These are phyloP conservation scores for Cebus imitator DNA, from an alignment of 2,113 vertebrate species.

Conservation along the genomic window DNA sequence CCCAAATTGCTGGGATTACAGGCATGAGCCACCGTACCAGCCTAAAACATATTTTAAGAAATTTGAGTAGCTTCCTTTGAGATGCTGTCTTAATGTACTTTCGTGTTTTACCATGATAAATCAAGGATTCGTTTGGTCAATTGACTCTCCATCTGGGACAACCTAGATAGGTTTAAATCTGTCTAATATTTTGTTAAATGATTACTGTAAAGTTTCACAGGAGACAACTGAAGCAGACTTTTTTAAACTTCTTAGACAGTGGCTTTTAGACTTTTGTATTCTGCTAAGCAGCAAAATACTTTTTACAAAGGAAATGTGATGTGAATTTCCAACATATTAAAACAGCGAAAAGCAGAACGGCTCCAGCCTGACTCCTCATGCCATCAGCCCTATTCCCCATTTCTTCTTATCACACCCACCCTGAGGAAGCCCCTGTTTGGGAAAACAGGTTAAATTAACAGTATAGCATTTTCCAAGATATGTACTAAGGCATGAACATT, in stretches of 20 bases:
- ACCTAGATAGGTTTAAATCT: not conserved
- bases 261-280: not conserved
- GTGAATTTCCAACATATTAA: not conserved
- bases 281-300: not conserved
- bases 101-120: not conserved
- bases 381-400: not conserved
- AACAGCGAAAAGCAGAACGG: not conserved
- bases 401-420: not conserved
- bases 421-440: not conserved
- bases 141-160: not conserved
- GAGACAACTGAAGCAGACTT: not conserved
- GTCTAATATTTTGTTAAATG: not conserved
- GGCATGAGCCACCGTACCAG: too few species aligned
- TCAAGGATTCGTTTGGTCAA: not conserved
- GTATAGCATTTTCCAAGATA: not conserved
- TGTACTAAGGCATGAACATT: not conserved
- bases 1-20: too few species aligned
- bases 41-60: not conserved
- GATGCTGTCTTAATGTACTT: not conserved
- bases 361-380: not conserved
- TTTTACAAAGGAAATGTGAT: slow-evolving; percentile 26
- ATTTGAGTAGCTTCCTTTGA: not conserved
- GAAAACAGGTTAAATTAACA: not conserved
- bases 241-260: not conserved
- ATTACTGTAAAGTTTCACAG: not conserved